Evolutionary conservation across 2,113 vertebrate species (phyloP).

Genomic region (Bettongia penicillata): DNA sequence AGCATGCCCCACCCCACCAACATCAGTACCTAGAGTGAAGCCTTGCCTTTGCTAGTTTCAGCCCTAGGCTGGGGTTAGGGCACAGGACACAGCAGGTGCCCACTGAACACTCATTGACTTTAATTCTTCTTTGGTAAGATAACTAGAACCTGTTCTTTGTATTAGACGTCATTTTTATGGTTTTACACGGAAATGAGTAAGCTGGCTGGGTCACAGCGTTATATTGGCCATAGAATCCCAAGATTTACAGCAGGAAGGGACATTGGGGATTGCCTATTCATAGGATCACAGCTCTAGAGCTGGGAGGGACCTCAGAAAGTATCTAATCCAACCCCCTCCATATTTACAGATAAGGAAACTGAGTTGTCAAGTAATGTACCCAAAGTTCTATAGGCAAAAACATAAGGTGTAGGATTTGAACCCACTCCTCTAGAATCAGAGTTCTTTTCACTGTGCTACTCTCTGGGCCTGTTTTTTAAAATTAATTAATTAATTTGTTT

Average conservation of each 20-base stretch:
- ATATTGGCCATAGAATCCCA: neutral
- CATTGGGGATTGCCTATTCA: neutral
- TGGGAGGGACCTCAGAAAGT: neutral
- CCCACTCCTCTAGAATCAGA: neutral
- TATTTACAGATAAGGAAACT: neutral
- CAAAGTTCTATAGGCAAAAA: neutral
- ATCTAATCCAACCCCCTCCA: neutral
- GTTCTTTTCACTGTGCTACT: neutral
- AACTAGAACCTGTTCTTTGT: no score
- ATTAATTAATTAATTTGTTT: no score
- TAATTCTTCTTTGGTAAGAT: no score
- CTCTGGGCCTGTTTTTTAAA: neutral
- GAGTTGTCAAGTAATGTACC: neutral
- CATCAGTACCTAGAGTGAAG: no score
- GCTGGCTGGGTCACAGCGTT: no score
- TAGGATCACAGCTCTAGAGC: neutral
- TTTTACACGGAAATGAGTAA: no score
- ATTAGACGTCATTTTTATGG: no score
- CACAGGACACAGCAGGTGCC: no score
- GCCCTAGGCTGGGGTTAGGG: no score
- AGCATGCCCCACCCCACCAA: no score
- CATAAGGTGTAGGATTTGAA: neutral
- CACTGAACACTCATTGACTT: no score
- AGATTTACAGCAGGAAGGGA: neutral
- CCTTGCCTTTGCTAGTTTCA: no score